phyloP scores from a whole-genome alignment of 1,140 invertebrate genomes.

The Trinorchestia longiramus region DNA sequence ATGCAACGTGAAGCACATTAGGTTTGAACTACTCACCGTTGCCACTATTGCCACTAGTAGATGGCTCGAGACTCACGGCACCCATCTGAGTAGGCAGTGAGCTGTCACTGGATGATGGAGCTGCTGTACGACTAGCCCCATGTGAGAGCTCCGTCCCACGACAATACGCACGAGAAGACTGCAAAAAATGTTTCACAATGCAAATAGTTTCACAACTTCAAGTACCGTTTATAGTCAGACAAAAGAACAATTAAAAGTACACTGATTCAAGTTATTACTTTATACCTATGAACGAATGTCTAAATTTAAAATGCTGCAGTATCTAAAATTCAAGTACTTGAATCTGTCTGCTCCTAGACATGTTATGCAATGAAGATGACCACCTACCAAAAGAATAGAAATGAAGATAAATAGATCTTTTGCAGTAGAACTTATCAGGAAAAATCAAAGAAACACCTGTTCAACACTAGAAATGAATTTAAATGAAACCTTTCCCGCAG shows the following conservation, averaged over 20 bases:
- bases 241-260: not conserved
- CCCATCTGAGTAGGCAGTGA: not conserved
- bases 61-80: not conserved
- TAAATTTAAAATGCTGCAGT: not conserved
- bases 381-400: too few species aligned
- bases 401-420: too few species aligned
- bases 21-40: not conserved
- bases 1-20: too few species aligned
- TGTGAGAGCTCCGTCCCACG: not conserved
- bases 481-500: too few species aligned
- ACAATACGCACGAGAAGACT: conserved; percentile 1
- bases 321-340: not conserved
- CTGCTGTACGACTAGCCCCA: not conserved
- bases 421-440: too few species aligned
- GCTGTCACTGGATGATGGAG: not conserved
- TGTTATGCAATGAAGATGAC: too few species aligned
- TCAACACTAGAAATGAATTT: too few species aligned
- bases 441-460: too few species aligned
- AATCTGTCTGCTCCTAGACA: not conserved
- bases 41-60: not conserved
- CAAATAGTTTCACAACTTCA: not conserved
- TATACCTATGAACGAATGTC: not conserved
- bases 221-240: not conserved
- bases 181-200: not conserved
- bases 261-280: not conserved